phyloP scores from a whole-genome alignment of 2,113 vertebrate species.

The Rhinopomastus cyanomelas region DNA sequence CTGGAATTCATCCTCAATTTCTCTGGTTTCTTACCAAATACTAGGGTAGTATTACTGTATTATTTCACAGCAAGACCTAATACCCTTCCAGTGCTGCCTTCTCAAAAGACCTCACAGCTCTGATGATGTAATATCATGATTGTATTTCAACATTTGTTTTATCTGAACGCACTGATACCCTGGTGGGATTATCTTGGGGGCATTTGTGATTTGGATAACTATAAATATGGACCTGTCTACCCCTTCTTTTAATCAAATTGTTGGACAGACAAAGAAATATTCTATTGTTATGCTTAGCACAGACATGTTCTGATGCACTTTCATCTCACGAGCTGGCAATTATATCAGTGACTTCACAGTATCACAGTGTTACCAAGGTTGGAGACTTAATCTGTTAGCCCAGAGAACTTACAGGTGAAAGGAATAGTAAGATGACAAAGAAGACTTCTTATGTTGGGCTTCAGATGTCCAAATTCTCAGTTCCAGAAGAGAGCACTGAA shows the following conservation, averaged over 20 bases:
- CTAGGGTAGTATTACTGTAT: neutral
- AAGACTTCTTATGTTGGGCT: neutral
- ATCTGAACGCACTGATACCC: neutral
- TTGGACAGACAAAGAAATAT: fast-evolving
- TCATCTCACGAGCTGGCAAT: neutral
- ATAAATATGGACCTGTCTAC: neutral
- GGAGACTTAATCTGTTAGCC: neutral
- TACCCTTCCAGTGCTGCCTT: neutral
- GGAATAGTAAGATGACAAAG: neutral
- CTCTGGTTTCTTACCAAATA: neutral
- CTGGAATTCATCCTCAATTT: neutral
- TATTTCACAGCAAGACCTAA: neutral
- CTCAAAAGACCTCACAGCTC: neutral
- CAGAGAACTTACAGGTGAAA: neutral
- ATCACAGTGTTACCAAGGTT: too few relatives aligned
- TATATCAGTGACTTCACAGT: neutral
- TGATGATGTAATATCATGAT: neutral
- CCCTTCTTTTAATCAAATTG: neutral
- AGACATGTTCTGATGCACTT: neutral
- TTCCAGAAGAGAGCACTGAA: neutral
- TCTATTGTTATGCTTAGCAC: neutral
- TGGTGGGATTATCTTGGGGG: neutral
- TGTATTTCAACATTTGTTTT: neutral
- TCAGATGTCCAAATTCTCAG: neutral
- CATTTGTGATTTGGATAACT: neutral